Conservation (phyloP, 1,140 invertebrate species). For the Listronotus oregonensis region DNA sequence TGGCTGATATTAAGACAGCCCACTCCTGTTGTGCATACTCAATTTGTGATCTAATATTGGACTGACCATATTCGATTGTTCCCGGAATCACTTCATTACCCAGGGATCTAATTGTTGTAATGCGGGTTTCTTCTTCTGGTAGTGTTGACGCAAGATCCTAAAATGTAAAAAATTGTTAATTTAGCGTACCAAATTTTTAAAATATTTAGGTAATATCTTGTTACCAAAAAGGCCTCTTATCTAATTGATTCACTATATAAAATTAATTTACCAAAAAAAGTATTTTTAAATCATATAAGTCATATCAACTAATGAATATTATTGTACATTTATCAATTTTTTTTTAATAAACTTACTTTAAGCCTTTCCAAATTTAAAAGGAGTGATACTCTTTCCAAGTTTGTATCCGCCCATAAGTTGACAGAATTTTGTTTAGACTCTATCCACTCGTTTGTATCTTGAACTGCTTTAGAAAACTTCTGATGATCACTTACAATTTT, state of each 20-base stretch:
- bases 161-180: slow-evolving; percentile 16
- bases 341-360: slow-evolving; percentile 60
- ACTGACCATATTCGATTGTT: slow-evolving; percentile 83
- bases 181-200: no score
- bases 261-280: no score
- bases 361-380: slow-evolving; percentile 91
- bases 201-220: no score
- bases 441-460: slow-evolving; percentile 90
- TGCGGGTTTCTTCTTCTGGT: slow-evolving; percentile 83
- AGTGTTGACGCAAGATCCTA: slow-evolving; percentile 77
- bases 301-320: no score
- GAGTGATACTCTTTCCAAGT: slow-evolving; percentile 85
- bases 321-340: no score
- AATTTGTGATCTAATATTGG: slow-evolving; percentile 82
- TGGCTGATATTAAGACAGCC: slow-evolving; percentile 78
- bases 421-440: slow-evolving; percentile 86
- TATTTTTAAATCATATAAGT: no score
- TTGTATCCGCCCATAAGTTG: slow-evolving; percentile 82
- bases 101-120: slow-evolving; percentile 76
- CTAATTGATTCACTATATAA: not conserved
- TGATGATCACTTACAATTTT: slow-evolving; percentile 90
- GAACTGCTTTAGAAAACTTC: slow-evolving; percentile 86
- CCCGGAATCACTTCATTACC: slow-evolving; percentile 90
- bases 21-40: slow-evolving; percentile 88
- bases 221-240: not conserved